Evolutionary conservation across 1,140 invertebrate genomes (phyloP), one percentile per base, ranked within the genome.

Genomic region (Cotesia vestalis): DNA sequence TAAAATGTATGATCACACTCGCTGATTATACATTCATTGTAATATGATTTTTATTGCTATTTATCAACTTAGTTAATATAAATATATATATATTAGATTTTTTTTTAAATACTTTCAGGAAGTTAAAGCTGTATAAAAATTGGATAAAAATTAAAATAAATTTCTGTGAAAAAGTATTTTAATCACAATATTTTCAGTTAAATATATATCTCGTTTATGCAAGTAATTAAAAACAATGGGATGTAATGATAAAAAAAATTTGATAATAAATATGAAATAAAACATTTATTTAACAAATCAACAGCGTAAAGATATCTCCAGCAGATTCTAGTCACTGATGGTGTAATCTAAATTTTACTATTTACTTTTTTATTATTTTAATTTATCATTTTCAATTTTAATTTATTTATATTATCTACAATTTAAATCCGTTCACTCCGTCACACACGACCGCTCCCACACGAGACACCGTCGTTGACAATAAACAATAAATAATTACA

Each of bases 261-360:
- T 62, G 36, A 36, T 57, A 17, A 57, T n/a, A 20, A n/a, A 38
- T 73, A 73, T 70, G 74, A 75, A 76, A 76, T 76, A 74, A 77
- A 75, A 72, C 74, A 77, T 77, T 77, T 77, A 77, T 77, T 75
- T 73, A 76, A 77, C 71, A 77, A 77, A 77, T 77, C 68, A 77
- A 77, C 76, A 77, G 72, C 71, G 67, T 71, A 76, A 69, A 73
- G 73, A 72, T 64, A 72, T 74, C 53, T 71, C 70, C 61, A 73
- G 53, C 62, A 55, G 69, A 61, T 74, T 71, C 69, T 72, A 73
- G 52, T 72, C 72, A 71, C 69, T 27, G 27, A 27, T 46, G 11
- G 40, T 46, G 66, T 72, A 35, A 40, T 69, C 59, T 71, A 73
- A 46, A 62, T 71, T 53, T 57, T 62, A 46, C 40, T 46, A 46